These are phyloP conservation scores for Alosa alosa DNA, from an alignment of 2,113 vertebrate genomes.

Conservation along the genomic window DNA sequence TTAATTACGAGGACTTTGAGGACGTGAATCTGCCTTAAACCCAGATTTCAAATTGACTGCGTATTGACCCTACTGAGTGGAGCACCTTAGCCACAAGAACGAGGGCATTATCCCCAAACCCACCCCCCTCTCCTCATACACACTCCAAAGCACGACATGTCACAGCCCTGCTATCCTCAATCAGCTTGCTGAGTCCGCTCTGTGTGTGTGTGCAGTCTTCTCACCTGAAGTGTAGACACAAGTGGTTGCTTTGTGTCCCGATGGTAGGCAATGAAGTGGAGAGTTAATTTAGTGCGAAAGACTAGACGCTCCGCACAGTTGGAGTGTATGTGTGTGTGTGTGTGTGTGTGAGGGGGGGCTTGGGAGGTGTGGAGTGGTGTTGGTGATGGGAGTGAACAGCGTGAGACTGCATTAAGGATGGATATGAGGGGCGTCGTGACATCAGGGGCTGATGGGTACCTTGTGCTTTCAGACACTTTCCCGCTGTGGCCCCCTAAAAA, in stretches of 20 bases:
- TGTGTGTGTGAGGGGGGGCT: constrained; percentile 19
- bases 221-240: constrained; percentile 30
- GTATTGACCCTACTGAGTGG: constrained; percentile 21
- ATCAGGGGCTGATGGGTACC: constrained; percentile 27
- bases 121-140: background rate
- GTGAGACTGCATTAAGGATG: constrained; percentile 48
- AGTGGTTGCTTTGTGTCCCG: constrained; percentile 36
- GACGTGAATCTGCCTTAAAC: background rate
- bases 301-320: constrained; percentile 30
- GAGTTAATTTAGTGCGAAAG: constrained; percentile 42
- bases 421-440: constrained; percentile 40
- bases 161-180: background rate
- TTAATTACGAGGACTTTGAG: background rate
- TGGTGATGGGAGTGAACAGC: constrained; percentile 34
- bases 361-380: constrained; percentile 26
- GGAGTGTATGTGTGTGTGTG: constrained; percentile 26
- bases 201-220: background rate
- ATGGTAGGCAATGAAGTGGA: constrained; percentile 29
- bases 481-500: constrained; percentile 35
- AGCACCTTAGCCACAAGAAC: constrained; percentile 3
- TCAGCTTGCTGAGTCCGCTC: background rate
- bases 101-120: background rate
- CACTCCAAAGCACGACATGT: background rate
- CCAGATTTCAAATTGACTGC: constrained; percentile 15
- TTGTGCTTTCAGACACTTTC: constrained; percentile 46